Conservation (phyloP, 30 jellyfish, hydroid and myxozoan genomes). For the Cassiopea xamachana region DNA sequence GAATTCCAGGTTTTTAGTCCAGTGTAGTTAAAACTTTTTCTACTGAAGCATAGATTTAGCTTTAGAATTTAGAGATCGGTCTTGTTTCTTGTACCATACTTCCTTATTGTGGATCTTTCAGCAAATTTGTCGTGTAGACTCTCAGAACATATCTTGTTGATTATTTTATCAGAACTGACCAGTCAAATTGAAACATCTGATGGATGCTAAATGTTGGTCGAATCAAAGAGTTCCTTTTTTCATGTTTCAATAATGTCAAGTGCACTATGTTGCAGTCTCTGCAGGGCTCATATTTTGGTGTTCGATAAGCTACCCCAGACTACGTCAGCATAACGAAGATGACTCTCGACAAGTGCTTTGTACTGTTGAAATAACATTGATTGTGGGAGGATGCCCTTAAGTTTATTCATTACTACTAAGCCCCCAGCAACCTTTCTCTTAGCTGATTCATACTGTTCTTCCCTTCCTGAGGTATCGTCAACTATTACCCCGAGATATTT, state of each 20-base stretch:
- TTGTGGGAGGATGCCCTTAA: not conserved
- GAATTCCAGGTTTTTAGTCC: too few relatives aligned
- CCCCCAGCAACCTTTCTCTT: not conserved
- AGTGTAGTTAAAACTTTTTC: too few relatives aligned
- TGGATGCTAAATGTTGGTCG: not conserved
- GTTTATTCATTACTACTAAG: not conserved
- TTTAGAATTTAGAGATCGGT: slow-evolving; percentile 3
- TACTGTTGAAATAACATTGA: too few relatives aligned
- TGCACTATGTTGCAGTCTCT: not conserved
- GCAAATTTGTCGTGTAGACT: not conserved
- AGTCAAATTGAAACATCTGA: not conserved
- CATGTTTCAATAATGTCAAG: not conserved
- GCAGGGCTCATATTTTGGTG: not conserved
- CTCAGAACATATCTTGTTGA: not conserved
- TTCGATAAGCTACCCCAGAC: not conserved
- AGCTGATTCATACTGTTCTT: not conserved
- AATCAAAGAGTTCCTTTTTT: not conserved
- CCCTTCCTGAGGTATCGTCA: not conserved
- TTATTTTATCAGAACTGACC: not conserved
- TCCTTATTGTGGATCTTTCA: not conserved
- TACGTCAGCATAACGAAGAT: not conserved
- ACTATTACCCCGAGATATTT: not conserved
- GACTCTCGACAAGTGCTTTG: not conserved
- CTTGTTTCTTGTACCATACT: not conserved
- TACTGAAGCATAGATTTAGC: too few relatives aligned